These are phyloP conservation scores for Gerris lacustris DNA, from an alignment of 2,888 invertebrate genomes.

Conservation along the genomic window DNA sequence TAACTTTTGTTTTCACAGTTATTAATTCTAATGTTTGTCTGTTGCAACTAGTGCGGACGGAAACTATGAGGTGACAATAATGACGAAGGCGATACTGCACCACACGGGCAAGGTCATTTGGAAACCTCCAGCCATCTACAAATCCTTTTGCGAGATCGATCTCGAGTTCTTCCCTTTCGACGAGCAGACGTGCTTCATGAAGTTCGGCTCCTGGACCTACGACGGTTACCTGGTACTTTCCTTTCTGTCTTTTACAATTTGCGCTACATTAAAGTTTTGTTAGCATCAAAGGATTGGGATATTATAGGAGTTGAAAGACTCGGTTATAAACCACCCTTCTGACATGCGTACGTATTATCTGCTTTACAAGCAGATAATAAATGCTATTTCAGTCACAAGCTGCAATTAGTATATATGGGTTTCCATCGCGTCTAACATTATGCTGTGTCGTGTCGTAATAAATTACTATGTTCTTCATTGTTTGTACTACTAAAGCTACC, in stretches of 20 bases:
- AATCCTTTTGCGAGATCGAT: slow-evolving; percentile 91
- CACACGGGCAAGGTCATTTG: slow-evolving; percentile 87
- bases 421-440: too few relatives aligned
- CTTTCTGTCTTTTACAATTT: slow-evolving; percentile 1
- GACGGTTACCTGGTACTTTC: slow-evolving; percentile 81
- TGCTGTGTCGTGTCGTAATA: too few relatives aligned
- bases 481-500: too few relatives aligned
- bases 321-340: too few relatives aligned
- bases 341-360: too few relatives aligned
- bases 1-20: neutral
- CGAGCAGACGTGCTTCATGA: slow-evolving; percentile 90
- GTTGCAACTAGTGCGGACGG: slow-evolving; percentile 70
- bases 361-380: too few relatives aligned
- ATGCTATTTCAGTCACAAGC: too few relatives aligned
- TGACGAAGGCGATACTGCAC: slow-evolving; percentile 92
- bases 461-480: too few relatives aligned
- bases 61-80: slow-evolving; percentile 94
- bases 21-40: neutral
- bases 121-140: slow-evolving; percentile 98
- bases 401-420: too few relatives aligned
- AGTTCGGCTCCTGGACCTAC: slow-evolving; percentile 90
- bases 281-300: neutral
- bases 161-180: slow-evolving; percentile 92
- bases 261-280: neutral
- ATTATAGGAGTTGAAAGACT: slow-evolving; percentile 5